phyloP scores from a whole-genome alignment of 2,888 invertebrate species.

The Ennomos erosarius region DNA sequence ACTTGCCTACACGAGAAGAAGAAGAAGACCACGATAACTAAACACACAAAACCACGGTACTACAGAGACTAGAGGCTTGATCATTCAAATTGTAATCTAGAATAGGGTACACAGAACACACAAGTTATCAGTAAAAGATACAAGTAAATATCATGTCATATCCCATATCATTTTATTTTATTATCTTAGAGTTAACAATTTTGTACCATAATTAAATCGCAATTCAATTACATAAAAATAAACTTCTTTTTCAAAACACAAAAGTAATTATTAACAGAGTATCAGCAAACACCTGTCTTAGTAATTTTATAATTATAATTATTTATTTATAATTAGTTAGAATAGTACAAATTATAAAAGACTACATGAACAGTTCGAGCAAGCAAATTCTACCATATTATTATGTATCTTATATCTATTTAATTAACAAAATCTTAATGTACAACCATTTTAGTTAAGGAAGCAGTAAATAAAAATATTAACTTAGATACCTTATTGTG shows the following conservation, averaged over 20 bases:
- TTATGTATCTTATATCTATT: conserved; percentile 7
- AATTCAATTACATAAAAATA: conserved; percentile 27
- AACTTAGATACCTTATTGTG: too few relatives aligned
- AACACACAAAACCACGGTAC: too few relatives aligned
- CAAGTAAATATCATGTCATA: background rate
- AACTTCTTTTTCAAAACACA: conserved; percentile 12
- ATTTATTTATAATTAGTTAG: background rate
- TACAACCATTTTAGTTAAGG: too few relatives aligned
- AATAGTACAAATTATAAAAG: conserved; percentile 1
- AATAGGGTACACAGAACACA: too few relatives aligned
- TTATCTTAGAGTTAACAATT: conserved; percentile 17
- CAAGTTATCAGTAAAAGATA: too few relatives aligned
- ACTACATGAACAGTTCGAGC: background rate
- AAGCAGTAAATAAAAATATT: too few relatives aligned
- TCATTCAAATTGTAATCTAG: too few relatives aligned
- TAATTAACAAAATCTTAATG: background rate
- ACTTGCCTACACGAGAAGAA: too few relatives aligned
- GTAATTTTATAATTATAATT: background rate
- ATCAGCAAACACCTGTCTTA: conserved; percentile 16
- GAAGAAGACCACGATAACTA: too few relatives aligned
- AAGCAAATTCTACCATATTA: conserved; percentile 16
- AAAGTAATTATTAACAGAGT: conserved; percentile 12
- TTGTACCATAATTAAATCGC: conserved; percentile 22
- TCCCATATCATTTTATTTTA: conserved; percentile 13
- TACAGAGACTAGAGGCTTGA: too few relatives aligned